phyloP scores from a whole-genome alignment of 2,113 vertebrate species.

The Merops nubicus region DNA sequence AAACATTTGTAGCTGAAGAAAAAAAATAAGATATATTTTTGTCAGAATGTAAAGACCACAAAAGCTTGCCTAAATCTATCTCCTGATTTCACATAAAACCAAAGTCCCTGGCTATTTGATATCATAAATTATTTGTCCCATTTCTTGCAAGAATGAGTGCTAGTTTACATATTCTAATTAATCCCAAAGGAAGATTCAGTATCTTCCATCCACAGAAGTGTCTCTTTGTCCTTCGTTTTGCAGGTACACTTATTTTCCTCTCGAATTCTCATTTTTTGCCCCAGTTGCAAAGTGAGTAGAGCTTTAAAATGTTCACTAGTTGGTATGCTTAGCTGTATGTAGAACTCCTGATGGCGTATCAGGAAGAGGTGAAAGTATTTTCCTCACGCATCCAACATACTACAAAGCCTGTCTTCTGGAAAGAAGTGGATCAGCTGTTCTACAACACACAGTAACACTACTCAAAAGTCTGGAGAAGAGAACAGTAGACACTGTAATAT shows the following conservation, averaged over 20 bases:
- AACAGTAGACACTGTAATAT: not conserved
- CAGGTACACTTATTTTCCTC: not conserved
- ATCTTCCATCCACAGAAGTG: not conserved
- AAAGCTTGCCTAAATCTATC: not conserved
- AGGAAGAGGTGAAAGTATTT: not conserved
- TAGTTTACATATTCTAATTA: conserved; percentile 52
- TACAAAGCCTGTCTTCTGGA: not conserved
- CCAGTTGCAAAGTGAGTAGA: not conserved
- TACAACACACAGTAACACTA: not conserved
- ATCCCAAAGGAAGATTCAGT: conserved; percentile 10
- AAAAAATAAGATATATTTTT: not conserved
- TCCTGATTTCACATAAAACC: conserved; percentile 14
- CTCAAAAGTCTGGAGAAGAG: not conserved
- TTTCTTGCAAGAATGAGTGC: not conserved
- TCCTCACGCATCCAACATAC: not conserved
- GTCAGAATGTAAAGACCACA: not conserved
- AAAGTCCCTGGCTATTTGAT: not conserved
- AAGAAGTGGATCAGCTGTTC: not conserved
- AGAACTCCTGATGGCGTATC: not conserved
- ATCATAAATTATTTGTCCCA: not conserved
- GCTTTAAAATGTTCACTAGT: not conserved
- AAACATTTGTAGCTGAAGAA: not conserved
- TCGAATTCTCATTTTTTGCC: not conserved
- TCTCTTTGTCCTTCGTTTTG: not conserved
- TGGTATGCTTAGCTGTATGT: not conserved